Evolutionary conservation across 2,888 invertebrate genomes (phyloP).

Genomic region (Scaptodrosophila latifasciaeformis): DNA sequence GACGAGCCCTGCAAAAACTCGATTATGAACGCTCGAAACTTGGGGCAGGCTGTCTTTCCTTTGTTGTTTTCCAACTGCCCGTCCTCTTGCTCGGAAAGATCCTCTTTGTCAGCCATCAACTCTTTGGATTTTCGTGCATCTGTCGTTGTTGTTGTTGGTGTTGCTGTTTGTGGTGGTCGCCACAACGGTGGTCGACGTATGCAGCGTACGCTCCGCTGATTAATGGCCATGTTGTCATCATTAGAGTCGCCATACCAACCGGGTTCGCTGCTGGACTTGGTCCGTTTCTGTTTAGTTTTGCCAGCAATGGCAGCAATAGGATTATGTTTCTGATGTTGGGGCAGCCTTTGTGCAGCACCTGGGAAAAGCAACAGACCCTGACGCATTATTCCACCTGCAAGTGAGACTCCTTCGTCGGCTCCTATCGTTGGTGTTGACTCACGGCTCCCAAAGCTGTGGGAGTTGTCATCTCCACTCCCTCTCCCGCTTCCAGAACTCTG

Average conservation of each 20-base stretch:
- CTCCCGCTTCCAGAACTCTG: too few relatives aligned
- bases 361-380: constrained; percentile 53
- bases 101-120: neutral
- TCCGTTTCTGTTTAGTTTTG: neutral
- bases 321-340: constrained; percentile 10
- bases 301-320: neutral
- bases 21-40: constrained; percentile 65
- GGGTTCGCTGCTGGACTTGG: neutral
- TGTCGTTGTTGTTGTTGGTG: neutral
- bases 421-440: too few relatives aligned
- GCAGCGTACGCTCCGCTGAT: constrained; percentile 46
- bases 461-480: neutral
- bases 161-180: constrained; percentile 22
- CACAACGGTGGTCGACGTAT: constrained; percentile 55
- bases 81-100: neutral
- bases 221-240: constrained; percentile 29
- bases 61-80: neutral
- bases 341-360: constrained; percentile 39
- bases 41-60: constrained; percentile 26
- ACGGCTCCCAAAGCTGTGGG: too few relatives aligned
- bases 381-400: neutral
- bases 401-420: too few relatives aligned
- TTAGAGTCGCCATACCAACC: constrained; percentile 13
- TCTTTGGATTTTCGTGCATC: neutral
- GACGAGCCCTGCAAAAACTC: constrained; percentile 73